Evolutionary conservation across 1,140 invertebrate genomes (phyloP).

Genomic region (Chrysomallon squamiferum): DNA sequence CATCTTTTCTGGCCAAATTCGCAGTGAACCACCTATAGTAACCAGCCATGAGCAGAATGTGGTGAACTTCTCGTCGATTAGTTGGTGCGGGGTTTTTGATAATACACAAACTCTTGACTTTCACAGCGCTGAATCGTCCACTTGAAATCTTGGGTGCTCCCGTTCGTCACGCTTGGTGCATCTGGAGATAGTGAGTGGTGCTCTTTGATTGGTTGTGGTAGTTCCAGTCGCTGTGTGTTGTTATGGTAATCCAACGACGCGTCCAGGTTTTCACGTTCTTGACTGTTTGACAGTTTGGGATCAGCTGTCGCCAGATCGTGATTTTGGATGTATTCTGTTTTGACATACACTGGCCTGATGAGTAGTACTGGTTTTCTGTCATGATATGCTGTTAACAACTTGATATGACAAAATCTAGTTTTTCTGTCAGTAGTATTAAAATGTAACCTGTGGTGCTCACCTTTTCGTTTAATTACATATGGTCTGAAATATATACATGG

Average conservation of each 20-base stretch:
- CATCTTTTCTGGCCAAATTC: too few species aligned
- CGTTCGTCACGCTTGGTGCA: not conserved
- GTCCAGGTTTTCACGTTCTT: not conserved
- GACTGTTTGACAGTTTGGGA: not conserved
- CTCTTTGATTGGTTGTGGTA: not conserved
- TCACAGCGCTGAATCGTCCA: not conserved
- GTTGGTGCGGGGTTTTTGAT: not conserved
- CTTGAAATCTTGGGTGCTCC: not conserved
- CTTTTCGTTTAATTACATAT: slow-evolving; percentile 15
- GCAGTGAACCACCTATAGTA: not conserved
- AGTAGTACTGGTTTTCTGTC: not conserved
- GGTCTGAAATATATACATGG: slow-evolving; percentile 23
- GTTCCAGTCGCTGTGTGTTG: not conserved
- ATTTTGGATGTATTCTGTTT: not conserved
- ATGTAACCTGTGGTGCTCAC: slow-evolving; percentile 1
- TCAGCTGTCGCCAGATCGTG: not conserved
- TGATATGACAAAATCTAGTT: slow-evolving; percentile 7
- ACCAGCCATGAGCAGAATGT: not conserved
- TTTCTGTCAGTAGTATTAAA: not conserved
- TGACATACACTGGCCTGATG: too few species aligned
- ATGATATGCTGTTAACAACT: slow-evolving; percentile 8
- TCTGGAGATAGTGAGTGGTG: not conserved
- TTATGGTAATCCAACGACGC: not conserved
- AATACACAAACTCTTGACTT: not conserved
- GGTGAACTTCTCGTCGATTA: not conserved